Evolutionary conservation across 2,113 vertebrate genomes (phyloP).

Genomic region (Mellivora capensis): DNA sequence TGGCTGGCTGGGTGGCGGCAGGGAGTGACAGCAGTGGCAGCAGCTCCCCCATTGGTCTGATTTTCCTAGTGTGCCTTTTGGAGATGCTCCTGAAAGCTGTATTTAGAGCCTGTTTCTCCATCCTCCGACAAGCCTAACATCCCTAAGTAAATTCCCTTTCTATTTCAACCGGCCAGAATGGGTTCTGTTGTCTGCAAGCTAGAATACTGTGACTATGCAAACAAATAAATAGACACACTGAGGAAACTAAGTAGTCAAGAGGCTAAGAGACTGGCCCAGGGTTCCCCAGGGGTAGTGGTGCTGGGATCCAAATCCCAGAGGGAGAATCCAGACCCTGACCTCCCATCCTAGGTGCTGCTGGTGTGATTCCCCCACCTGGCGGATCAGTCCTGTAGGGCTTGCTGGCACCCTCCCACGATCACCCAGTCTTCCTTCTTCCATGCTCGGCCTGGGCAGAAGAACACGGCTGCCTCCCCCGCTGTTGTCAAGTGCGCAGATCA

Average conservation of each 20-base stretch:
- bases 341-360: not conserved
- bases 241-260: not conserved
- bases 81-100: not conserved
- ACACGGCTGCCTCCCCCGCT: not conserved
- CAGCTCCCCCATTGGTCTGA: not conserved
- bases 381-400: not conserved
- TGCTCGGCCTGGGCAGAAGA: not conserved
- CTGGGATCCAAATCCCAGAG: not conserved
- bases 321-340: not conserved
- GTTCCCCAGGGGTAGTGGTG: not conserved
- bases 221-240: not conserved
- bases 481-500: not conserved
- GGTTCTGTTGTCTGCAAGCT: not conserved
- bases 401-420: not conserved
- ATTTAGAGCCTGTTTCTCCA: not conserved
- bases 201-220: not conserved
- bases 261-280: not conserved
- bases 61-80: not conserved
- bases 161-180: not conserved
- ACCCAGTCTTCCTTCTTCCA: not conserved
- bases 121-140: not conserved
- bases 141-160: not conserved
- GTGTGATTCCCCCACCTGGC: rapidly evolving
- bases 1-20: not conserved
- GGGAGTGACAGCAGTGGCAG: not conserved